Conservation (phyloP, 2,888 invertebrate species). For the Tridacna gigas region DNA sequence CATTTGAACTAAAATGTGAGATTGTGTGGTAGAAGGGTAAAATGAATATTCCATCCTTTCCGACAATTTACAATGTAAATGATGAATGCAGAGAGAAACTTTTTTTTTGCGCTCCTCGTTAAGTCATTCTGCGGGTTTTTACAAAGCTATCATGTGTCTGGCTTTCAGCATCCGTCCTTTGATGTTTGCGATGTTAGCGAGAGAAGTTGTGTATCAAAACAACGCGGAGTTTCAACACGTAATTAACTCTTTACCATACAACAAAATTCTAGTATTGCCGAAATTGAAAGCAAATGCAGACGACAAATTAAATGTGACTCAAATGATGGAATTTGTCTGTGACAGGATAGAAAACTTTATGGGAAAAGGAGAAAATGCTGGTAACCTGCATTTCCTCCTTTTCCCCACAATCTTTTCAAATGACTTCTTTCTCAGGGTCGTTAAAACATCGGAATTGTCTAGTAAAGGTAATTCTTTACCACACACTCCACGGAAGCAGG, state of each 20-base stretch:
- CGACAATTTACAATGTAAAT: not conserved
- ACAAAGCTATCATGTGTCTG: constrained; percentile 10
- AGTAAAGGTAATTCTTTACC: not conserved
- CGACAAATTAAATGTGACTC: no score
- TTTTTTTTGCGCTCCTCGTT: not conserved
- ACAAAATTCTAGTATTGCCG: no score
- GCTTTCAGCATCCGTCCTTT: constrained; percentile 29
- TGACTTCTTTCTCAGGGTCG: no score
- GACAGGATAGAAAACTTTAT: no score
- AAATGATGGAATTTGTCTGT: no score
- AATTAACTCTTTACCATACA: constrained; percentile 11
- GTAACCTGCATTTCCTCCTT: no score
- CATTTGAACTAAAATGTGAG: no score
- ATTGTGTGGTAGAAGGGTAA: not conserved
- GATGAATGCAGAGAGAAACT: constrained; percentile 1
- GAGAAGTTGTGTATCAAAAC: constrained; percentile 52
- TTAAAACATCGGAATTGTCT: no score
- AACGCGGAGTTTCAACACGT: constrained; percentile 45
- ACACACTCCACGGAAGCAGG: no score
- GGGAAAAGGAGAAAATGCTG: no score
- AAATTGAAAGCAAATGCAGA: no score
- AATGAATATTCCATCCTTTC: not conserved
- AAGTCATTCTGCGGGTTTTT: not conserved
- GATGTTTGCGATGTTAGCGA: constrained; percentile 35
- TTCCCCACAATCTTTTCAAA: no score